Percentiles rank a stretch among this genome's conserved stretches.
phyloP scores from a whole-genome alignment of 2,113 vertebrate species.

The Phalacrocorax aristotelis region DNA sequence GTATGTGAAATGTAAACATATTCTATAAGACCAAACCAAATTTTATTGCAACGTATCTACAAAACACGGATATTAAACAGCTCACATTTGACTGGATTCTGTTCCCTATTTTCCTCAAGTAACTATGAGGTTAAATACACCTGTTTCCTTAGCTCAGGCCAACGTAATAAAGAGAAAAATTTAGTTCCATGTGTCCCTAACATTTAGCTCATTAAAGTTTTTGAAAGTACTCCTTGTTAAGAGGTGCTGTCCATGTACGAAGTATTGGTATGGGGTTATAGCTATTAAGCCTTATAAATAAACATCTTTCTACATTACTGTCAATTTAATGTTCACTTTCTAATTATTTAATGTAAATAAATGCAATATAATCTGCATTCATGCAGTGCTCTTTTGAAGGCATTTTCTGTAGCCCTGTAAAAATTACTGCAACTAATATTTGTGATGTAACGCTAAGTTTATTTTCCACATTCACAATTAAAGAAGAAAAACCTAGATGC shows the following conservation, averaged over 20 bases:
- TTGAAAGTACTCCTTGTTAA: not conserved
- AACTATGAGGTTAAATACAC: not conserved
- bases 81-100: not conserved
- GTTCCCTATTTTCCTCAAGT: not conserved
- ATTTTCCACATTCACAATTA: not conserved
- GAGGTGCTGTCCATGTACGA: not conserved
- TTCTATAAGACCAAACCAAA: not conserved
- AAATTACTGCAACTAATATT: slow-evolving; percentile 29
- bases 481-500: not conserved
- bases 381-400: not conserved
- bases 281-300: slow-evolving; percentile 33
- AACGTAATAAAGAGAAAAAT: not conserved
- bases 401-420: not conserved
- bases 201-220: not conserved
- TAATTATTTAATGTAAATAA: slow-evolving; percentile 49
- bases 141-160: not conserved
- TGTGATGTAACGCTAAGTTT: not conserved
- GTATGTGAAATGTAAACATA: not conserved
- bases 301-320: slow-evolving; percentile 9
- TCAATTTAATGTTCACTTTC: slow-evolving; percentile 47
- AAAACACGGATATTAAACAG: not conserved
- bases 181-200: not conserved
- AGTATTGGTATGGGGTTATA: not conserved
- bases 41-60: not conserved
- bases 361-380: slow-evolving; percentile 4